phyloP scores from a whole-genome alignment of 2,888 invertebrate genomes.

The Leucoptera coffeella region DNA sequence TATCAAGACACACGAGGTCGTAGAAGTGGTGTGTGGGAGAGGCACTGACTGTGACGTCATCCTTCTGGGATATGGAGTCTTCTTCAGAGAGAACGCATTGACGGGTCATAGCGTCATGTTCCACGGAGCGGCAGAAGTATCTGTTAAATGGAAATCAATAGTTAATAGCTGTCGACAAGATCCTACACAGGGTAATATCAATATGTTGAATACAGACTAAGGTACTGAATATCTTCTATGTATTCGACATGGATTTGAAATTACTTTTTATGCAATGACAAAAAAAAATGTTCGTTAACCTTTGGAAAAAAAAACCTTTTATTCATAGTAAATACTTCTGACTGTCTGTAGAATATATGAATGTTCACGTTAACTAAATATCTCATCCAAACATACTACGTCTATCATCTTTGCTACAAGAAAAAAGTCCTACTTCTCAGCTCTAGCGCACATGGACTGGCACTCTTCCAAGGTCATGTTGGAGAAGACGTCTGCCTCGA shows the following conservation, averaged over 20 bases:
- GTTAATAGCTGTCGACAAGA: too few species aligned
- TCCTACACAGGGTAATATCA: too few species aligned
- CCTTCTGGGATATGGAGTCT: constrained; percentile 84
- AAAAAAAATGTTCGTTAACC: too few species aligned
- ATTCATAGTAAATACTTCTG: too few species aligned
- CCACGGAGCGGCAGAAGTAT: constrained; percentile 83
- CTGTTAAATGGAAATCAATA: too few species aligned
- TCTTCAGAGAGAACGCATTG: constrained; percentile 88
- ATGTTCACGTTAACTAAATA: too few species aligned
- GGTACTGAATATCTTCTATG: too few species aligned
- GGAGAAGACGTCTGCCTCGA: constrained; percentile 81
- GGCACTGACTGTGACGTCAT: constrained; percentile 78
- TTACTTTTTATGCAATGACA: too few species aligned
- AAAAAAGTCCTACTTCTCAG: constrained; percentile 63
- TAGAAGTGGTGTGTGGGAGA: constrained; percentile 84
- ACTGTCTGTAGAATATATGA: too few species aligned
- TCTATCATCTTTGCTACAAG: background rate
- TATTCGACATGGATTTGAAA: too few species aligned
- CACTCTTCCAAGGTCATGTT: constrained; percentile 85
- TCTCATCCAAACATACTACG: constrained; percentile 1
- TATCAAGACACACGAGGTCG: constrained; percentile 83
- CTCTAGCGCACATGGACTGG: constrained; percentile 78
- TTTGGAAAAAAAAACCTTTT: too few species aligned
- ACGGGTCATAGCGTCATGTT: constrained; percentile 81
- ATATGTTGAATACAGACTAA: too few species aligned